A percentile compares a stretch with the other conserved stretches of the same genome.
Evolutionary conservation across 2,888 invertebrate species (phyloP).

Genomic region (Zhengitettix transpicula): DNA sequence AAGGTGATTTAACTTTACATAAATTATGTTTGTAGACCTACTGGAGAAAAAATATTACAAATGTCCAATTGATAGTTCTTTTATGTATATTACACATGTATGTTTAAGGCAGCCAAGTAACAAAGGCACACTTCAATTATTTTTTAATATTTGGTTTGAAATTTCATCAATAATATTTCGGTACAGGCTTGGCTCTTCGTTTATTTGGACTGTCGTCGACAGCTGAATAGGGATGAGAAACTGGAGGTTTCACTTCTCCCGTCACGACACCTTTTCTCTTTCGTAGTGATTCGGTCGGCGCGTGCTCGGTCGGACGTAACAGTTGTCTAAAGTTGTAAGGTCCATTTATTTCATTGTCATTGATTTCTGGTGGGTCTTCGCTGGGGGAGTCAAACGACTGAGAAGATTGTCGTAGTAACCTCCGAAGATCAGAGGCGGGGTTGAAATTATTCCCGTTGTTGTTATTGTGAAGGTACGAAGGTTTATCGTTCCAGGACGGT

Average conservation of each 20-base stretch:
- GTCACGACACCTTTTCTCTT: slow-evolving; percentile 36
- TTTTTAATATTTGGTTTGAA: no score
- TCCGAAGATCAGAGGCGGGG: slow-evolving; percentile 31
- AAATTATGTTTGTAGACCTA: no score
- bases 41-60: no score
- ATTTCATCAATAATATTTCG: not conserved
- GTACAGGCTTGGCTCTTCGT: slow-evolving; percentile 7
- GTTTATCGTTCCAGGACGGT: not conserved
- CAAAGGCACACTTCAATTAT: no score
- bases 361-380: not conserved
- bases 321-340: slow-evolving; percentile 51
- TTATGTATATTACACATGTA: no score
- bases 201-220: slow-evolving; percentile 8
- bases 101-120: no score
- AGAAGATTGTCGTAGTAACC: slow-evolving; percentile 24
- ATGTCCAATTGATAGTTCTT: no score
- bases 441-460: slow-evolving; percentile 19
- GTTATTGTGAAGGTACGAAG: not conserved
- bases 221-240: not conserved
- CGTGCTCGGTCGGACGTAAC: slow-evolving; percentile 41
- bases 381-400: slow-evolving; percentile 23
- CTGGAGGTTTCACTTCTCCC: not conserved
- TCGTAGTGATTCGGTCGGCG: slow-evolving; percentile 50
- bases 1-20: no score
- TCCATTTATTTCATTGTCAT: slow-evolving; percentile 34